phyloP scores from a whole-genome alignment of 2,888 invertebrate species.

The Polymixis lichenea region DNA sequence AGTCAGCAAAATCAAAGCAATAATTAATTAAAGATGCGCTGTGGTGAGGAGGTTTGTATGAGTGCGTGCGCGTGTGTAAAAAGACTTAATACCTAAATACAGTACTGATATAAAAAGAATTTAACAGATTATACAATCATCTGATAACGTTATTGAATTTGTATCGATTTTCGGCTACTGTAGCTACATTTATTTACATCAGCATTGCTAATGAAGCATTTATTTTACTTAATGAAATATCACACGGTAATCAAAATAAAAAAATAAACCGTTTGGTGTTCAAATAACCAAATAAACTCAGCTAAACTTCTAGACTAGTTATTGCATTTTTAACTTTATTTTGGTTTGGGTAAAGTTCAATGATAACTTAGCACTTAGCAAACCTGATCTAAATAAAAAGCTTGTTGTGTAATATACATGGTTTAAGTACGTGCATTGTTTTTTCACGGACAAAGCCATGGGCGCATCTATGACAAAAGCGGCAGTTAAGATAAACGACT shows the following conservation, averaged over 20 bases:
- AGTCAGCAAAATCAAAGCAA: no score
- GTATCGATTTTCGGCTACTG: not conserved
- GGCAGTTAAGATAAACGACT: not conserved
- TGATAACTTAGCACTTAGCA: no score
- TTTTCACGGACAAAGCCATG: not conserved
- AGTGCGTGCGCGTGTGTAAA: no score
- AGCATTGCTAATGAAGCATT: conserved; percentile 12
- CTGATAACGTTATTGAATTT: not conserved
- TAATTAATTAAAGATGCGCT: not conserved
- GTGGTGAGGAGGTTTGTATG: no score
- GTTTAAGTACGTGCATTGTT: not conserved
- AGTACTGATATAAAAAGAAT: not conserved
- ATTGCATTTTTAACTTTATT: no score
- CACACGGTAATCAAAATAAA: not conserved
- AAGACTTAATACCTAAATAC: no score
- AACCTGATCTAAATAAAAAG: no score
- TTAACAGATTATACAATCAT: not conserved
- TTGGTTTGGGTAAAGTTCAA: no score
- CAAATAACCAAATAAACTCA: not conserved
- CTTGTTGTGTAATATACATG: no score
- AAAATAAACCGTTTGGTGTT: not conserved
- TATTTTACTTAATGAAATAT: conserved; percentile 21
- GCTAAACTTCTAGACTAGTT: no score
- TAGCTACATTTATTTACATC: conserved; percentile 9
- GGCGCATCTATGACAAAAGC: conserved; percentile 1